Conservation (phyloP, 2,113 vertebrate genomes). For the Lampris megalopsis region DNA sequence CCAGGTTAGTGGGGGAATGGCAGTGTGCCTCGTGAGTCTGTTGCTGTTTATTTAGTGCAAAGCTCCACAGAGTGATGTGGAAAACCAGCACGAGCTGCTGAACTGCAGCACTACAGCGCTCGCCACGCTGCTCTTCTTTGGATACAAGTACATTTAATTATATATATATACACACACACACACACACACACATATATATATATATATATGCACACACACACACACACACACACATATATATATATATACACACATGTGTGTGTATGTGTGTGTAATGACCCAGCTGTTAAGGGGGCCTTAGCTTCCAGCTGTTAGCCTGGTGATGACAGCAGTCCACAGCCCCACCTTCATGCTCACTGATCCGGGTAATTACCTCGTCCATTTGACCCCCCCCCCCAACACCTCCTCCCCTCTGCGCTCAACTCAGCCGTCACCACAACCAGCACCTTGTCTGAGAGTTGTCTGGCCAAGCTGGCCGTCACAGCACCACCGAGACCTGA, state of each 20-base stretch:
- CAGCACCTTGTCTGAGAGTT: neutral
- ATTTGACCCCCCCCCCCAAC: conserved; percentile 52
- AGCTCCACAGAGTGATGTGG: conserved; percentile 3
- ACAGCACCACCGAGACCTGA: conserved; percentile 36
- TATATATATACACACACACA: conserved; percentile 12
- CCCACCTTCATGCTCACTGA: conserved; percentile 78
- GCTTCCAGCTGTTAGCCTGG: conserved; percentile 74
- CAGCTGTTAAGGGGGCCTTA: conserved; percentile 80
- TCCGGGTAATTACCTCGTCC: conserved; percentile 79
- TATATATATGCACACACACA: conserved; percentile 35
- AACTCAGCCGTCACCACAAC: conserved; percentile 17
- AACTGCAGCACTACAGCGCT: conserved; percentile 47
- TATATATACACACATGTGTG: conserved; percentile 15
- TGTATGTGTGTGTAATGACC: conserved; percentile 62
- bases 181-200: conserved; percentile 18
- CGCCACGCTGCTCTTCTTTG: conserved; percentile 39
- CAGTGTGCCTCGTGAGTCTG: conserved; percentile 5
- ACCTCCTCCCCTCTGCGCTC: conserved; percentile 16
- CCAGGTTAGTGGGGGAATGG: conserved; percentile 10
- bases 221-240: conserved; percentile 1
- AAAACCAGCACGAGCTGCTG: conserved; percentile 23
- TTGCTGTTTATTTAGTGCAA: conserved; percentile 9
- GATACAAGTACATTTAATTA: conserved; percentile 58
- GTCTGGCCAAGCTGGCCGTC: conserved; percentile 50
- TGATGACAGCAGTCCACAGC: conserved; percentile 76